Percentiles rank a stretch among this genome's conserved stretches.
phyloP scores from a whole-genome alignment of 2,888 invertebrate genomes.

The Fissipunctia ypsillon region DNA sequence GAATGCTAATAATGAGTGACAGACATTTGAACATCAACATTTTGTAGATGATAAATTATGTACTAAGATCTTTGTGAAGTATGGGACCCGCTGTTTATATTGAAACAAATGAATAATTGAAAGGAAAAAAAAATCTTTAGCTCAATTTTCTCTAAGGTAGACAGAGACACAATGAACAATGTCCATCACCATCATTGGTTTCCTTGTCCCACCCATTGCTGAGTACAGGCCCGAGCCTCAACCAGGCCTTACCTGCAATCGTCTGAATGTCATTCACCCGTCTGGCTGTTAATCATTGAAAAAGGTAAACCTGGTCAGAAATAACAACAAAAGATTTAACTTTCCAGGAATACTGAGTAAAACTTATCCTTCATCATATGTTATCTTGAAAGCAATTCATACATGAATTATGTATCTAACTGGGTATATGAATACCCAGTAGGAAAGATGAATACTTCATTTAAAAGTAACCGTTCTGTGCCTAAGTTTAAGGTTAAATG shows the following conservation, averaged over 20 bases:
- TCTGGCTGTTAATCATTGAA: no score
- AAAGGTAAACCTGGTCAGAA: neutral
- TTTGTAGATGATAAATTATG: neutral
- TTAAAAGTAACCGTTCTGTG: no score
- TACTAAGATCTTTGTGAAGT: neutral
- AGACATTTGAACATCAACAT: neutral
- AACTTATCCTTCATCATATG: constrained; percentile 26
- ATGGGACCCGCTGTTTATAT: no score
- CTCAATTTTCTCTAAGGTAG: no score
- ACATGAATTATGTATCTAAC: constrained; percentile 50
- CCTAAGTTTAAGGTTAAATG: no score
- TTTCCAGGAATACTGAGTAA: constrained; percentile 19
- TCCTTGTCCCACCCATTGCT: no score
- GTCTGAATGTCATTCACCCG: neutral
- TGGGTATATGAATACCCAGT: no score
- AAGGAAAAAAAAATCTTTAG: no score
- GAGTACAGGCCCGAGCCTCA: no score
- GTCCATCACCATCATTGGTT: no score
- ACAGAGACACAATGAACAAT: neutral
- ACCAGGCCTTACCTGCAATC: neutral
- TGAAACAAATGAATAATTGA: no score
- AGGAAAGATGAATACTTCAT: no score
- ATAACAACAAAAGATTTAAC: constrained; percentile 38
- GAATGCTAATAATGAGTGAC: neutral
- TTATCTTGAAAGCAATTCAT: constrained; percentile 55